These are phyloP conservation scores for Cettia cetti DNA, from an alignment of 2,113 vertebrate species.

Conservation along the genomic window DNA sequence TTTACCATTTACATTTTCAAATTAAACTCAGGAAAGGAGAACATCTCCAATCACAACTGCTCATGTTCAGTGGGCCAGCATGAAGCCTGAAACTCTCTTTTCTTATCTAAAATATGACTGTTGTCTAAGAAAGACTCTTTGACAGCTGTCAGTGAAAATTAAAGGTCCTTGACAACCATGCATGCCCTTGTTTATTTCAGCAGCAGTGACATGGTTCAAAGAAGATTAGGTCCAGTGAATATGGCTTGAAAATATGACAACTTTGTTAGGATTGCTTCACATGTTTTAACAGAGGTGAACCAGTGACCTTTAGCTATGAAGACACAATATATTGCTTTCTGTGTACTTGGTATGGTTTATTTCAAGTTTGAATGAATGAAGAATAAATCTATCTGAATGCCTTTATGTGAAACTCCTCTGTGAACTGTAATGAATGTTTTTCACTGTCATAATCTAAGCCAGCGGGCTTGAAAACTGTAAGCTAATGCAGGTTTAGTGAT, in stretches of 20 bases:
- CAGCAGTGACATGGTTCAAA: slow-evolving; percentile 49
- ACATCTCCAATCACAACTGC: background rate
- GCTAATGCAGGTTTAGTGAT: background rate
- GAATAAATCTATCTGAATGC: background rate
- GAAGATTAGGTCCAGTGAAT: slow-evolving; percentile 59
- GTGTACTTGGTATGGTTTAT: background rate
- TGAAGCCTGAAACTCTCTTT: background rate
- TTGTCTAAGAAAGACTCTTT: slow-evolving; percentile 10
- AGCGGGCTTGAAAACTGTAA: background rate
- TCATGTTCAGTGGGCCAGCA: background rate
- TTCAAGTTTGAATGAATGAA: background rate
- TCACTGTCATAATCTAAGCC: background rate
- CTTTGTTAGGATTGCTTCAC: slow-evolving; percentile 49
- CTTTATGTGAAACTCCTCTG: background rate
- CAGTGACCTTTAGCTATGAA: background rate
- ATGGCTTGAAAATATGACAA: slow-evolving; percentile 62
- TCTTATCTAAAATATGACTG: slow-evolving; percentile 41
- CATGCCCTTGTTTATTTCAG: slow-evolving; percentile 50
- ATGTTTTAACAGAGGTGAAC: background rate
- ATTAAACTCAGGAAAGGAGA: slow-evolving; percentile 56
- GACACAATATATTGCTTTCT: background rate
- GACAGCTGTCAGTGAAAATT: slow-evolving; percentile 65
- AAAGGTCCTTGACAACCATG: slow-evolving; percentile 49
- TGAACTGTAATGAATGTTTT: background rate
- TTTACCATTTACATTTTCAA: slow-evolving; percentile 70